Evolutionary conservation across 2,797 vertebrate species (phyloP).

Genomic region (Pseudopleuronectes americanus): DNA sequence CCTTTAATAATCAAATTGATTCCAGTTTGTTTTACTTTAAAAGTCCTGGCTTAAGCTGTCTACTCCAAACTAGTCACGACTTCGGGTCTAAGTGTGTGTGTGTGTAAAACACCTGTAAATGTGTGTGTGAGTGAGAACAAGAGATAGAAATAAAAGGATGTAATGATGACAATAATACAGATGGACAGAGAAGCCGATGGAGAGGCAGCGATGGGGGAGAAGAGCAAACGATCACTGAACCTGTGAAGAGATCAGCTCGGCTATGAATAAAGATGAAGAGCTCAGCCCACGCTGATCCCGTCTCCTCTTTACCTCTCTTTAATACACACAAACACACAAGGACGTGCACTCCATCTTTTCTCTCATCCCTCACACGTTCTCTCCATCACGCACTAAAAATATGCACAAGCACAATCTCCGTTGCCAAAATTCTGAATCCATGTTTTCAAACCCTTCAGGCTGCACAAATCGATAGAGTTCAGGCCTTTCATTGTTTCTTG

Average conservation of each 20-base stretch:
- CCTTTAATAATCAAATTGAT: neutral
- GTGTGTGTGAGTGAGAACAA: slow-evolving; percentile 33
- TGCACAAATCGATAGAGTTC: slow-evolving; percentile 26
- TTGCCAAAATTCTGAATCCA: neutral
- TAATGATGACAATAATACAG: slow-evolving; percentile 11
- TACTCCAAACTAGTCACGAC: slow-evolving; percentile 53
- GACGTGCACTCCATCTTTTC: slow-evolving; percentile 6
- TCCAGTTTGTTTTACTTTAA: neutral
- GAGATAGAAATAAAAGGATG: slow-evolving; percentile 28
- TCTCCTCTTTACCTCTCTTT: slow-evolving; percentile 55
- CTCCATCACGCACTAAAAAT: too few relatives aligned
- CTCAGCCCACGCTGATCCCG: slow-evolving; percentile 64
- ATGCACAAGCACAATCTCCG: too few relatives aligned
- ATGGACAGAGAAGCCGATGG: slow-evolving; percentile 19
- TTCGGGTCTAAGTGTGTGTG: slow-evolving; percentile 41
- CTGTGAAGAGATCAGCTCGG: slow-evolving; percentile 67
- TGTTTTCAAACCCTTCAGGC: neutral
- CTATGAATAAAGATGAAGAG: slow-evolving; percentile 82
- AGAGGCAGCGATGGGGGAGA: slow-evolving; percentile 30
- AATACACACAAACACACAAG: slow-evolving; percentile 46
- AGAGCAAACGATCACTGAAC: slow-evolving; percentile 62
- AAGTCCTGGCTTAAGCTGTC: slow-evolving; percentile 3
- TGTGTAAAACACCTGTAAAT: neutral
- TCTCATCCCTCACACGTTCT: neutral
- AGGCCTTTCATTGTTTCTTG: neutral